Evolutionary conservation across 2,797 vertebrate genomes (phyloP).

Genomic region (Scarus forsteni): DNA sequence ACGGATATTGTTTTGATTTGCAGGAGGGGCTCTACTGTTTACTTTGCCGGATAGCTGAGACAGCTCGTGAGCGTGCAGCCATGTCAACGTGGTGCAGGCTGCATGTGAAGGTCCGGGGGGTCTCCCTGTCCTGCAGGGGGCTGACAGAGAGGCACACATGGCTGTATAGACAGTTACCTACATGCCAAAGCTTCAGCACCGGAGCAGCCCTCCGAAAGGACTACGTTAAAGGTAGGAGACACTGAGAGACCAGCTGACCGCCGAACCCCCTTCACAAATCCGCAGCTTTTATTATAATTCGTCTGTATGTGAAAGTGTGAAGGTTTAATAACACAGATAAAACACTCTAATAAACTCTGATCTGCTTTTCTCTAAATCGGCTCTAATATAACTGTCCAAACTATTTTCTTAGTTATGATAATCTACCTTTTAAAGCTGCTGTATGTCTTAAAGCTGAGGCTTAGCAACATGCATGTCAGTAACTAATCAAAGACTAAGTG

Average conservation of each 20-base stretch:
- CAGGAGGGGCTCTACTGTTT: neutral
- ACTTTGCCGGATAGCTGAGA: too few species aligned
- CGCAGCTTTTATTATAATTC: rapidly evolving
- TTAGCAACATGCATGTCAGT: too few species aligned
- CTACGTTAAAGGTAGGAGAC: conserved; percentile 76
- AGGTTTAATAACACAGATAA: neutral
- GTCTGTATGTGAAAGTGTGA: rapidly evolving
- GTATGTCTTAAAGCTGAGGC: too few species aligned
- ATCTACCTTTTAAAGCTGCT: neutral
- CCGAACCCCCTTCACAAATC: neutral
- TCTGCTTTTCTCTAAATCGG: neutral
- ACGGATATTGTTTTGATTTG: neutral
- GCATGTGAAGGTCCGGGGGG: conserved; percentile 1
- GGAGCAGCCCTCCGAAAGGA: conserved; percentile 53
- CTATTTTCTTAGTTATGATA: neutral
- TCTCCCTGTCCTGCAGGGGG: neutral
- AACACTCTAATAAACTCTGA: rapidly evolving
- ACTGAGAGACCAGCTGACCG: neutral
- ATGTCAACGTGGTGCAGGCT: conserved; percentile 67
- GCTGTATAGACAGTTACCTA: neutral
- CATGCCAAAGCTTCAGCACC: conserved; percentile 55
- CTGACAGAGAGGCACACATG: neutral
- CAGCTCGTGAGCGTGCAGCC: neutral
- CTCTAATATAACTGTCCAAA: neutral
- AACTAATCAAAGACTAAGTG: too few species aligned